These are phyloP conservation scores for Seriola rivoliana DNA, from an alignment of 2,113 vertebrate species.

Conservation along the genomic window DNA sequence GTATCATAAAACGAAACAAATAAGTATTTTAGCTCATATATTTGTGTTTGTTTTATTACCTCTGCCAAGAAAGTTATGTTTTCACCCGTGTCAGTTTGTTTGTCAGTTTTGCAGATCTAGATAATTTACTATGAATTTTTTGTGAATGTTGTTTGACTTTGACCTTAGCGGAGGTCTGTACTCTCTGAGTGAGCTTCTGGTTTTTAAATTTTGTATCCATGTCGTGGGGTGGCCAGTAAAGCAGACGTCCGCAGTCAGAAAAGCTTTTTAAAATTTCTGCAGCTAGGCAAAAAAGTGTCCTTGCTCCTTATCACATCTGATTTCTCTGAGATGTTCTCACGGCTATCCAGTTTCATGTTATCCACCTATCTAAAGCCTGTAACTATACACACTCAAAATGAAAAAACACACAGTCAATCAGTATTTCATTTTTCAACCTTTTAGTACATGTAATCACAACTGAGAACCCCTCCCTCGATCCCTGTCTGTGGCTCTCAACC, in stretches of 20 bases:
- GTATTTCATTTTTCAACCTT: background rate
- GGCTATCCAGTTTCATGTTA: constrained; percentile 60
- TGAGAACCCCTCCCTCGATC: too few species aligned
- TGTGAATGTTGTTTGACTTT: too few species aligned
- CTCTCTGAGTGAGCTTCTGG: too few species aligned
- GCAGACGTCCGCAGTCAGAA: background rate
- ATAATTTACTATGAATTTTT: too few species aligned
- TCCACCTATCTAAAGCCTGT: constrained; percentile 2
- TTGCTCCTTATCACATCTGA: background rate
- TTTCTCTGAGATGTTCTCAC: constrained; percentile 59
- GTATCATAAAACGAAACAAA: background rate
- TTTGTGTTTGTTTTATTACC: background rate
- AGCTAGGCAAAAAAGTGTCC: constrained; percentile 7
- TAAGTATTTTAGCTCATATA: background rate
- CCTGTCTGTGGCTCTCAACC: too few species aligned
- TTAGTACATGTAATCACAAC: background rate
- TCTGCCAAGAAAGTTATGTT: too few species aligned
- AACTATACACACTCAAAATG: constrained; percentile 13
- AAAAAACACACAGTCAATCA: constrained; percentile 21
- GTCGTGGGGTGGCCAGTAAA: background rate
- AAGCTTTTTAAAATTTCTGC: background rate
- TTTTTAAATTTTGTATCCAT: background rate
- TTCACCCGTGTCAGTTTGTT: too few species aligned
- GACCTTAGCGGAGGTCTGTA: too few species aligned
- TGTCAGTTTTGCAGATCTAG: too few species aligned